phyloP scores from a whole-genome alignment of 2,113 vertebrate genomes.

The Synchiropus splendidus region DNA sequence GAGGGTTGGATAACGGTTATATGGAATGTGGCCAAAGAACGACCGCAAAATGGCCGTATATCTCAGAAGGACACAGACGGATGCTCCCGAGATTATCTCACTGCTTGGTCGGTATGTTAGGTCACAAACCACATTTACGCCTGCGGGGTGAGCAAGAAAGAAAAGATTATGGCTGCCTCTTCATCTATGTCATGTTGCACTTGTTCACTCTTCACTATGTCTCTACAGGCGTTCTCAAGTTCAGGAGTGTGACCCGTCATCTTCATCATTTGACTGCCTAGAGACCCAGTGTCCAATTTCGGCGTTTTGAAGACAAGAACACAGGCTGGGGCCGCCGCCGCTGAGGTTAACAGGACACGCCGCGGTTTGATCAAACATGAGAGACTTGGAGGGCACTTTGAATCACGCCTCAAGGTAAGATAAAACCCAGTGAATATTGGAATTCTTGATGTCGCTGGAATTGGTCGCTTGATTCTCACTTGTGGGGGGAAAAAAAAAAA shows the following conservation, averaged over 20 bases:
- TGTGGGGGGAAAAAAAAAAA: background rate
- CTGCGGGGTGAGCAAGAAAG: slow-evolving; percentile 22
- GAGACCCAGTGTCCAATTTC: slow-evolving; percentile 7
- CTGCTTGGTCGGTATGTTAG: slow-evolving; percentile 28
- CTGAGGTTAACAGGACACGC: slow-evolving; percentile 4
- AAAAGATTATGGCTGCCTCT: slow-evolving; percentile 9
- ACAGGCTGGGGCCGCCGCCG: background rate
- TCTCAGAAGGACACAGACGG: slow-evolving; percentile 34
- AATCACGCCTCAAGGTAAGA: slow-evolving; percentile 14
- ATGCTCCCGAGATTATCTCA: slow-evolving; percentile 24
- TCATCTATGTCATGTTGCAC: slow-evolving; percentile 3
- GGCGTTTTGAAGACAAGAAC: background rate
- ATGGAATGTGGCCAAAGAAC: too few species aligned
- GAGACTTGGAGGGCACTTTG: slow-evolving; percentile 7
- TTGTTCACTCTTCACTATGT: slow-evolving; percentile 8
- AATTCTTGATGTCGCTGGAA: too few species aligned
- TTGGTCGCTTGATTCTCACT: background rate
- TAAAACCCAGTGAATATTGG: background rate
- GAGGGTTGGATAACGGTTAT: too few species aligned
- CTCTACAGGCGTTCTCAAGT: slow-evolving; percentile 9
- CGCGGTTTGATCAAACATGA: slow-evolving; percentile 13
- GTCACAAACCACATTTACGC: slow-evolving; percentile 23
- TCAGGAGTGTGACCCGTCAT: slow-evolving; percentile 14
- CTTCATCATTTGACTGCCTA: slow-evolving; percentile 9
- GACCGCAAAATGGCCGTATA: too few species aligned